Evolutionary conservation across 2,797 vertebrate species (phyloP), one percentile per base, ranked within the genome.

Genomic region (Hirundo rustica): DNA sequence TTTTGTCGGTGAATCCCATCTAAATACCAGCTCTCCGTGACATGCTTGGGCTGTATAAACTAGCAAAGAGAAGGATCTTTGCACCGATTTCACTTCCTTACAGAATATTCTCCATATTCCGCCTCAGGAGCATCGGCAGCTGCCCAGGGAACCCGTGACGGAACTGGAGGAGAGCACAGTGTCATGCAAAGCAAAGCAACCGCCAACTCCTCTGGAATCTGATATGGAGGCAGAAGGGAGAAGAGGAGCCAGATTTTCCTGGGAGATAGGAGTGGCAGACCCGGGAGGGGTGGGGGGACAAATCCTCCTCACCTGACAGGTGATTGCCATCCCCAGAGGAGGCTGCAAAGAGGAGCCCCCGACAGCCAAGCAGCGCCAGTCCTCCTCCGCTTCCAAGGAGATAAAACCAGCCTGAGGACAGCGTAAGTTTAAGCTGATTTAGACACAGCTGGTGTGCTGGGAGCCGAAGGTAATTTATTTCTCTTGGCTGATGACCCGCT

Each of bases 401-500:
- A 89, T 89, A 93, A 93, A 96, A 64, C 71, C 81, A 44, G 64
- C 16, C 73, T 21, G 48, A 0, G 9, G 55, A 72, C 11, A 4
- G 53, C 0, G 0, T 60, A 16, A 9, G 1, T 93, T 86, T 58
- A 58, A 89, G 84, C 96, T 76, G 92, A 92, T 93, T 94, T 85
- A 95, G 91, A 70, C 81, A 78, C 72, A 90, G 84, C 89, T 87
- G 93, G 89, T 15, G 47, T 84, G 80, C 92, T 93, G 91, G 93
- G 93, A 96, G 88, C 86, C 3, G 74, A 92, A 93, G 85, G 92
- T 78, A 91, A 94, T 95, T 92, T 96, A 94, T 97, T 96, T 95
- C 91, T 94, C 71, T 96, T 96, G 95, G 95, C 96, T 82, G 88
- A 79, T 94, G 86, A 96, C 53, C 88, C 4, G 4, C 65, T 96